These are phyloP conservation scores for Xenus cinereus DNA, from an alignment of 2,113 vertebrate genomes.

Conservation along the genomic window DNA sequence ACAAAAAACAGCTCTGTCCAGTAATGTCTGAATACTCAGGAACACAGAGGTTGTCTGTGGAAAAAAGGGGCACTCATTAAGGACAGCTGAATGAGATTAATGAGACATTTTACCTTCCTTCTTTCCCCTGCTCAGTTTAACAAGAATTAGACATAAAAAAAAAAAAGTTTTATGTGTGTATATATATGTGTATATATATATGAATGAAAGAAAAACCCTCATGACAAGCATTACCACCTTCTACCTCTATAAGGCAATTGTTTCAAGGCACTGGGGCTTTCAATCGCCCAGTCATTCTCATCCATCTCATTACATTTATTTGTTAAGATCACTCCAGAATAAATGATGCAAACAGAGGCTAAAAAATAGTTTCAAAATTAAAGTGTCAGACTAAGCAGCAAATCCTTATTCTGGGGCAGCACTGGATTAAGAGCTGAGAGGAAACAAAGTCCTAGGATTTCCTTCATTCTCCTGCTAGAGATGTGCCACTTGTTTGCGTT, in stretches of 20 bases:
- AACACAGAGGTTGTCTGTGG: not conserved
- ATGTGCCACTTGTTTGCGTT: not conserved
- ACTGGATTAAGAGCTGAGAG: not conserved
- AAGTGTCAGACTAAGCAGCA: not conserved
- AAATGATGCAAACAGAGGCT: not conserved
- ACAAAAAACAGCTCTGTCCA: not conserved
- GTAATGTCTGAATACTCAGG: not conserved
- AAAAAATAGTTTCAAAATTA: not conserved
- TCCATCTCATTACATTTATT: not conserved
- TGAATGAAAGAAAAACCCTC: not conserved
- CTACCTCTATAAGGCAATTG: not conserved
- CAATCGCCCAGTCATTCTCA: rapidly evolving
- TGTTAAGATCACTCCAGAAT: not conserved
- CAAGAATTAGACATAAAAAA: not conserved
- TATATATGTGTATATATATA: no score
- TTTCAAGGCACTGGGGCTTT: not conserved
- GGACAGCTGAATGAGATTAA: not conserved
- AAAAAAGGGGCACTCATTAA: not conserved
- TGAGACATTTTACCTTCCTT: not conserved
- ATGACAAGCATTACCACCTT: not conserved
- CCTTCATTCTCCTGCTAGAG: not conserved
- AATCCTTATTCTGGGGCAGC: not conserved
- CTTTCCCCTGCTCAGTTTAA: not conserved
- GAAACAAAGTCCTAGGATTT: not conserved
- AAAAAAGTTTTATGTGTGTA: not conserved